Base-by-base conservation (phyloP, 2,113 vertebrate genomes). In the Alligator sinensis region DNA sequence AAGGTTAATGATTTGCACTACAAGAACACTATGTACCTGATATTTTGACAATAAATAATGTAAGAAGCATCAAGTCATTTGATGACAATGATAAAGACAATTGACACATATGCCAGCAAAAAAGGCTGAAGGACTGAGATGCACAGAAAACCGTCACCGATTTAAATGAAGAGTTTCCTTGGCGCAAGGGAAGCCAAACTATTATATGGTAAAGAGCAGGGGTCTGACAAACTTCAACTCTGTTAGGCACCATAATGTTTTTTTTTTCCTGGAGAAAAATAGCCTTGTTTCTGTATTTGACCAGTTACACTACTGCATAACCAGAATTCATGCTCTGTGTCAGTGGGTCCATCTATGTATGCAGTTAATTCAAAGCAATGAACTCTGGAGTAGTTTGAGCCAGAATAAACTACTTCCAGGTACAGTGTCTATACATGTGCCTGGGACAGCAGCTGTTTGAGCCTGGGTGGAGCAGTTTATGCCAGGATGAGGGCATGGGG, bases 201-300 rank as follows among this genome's bases (percentile, higher is more conserved):
- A 21, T 11, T 70, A 34, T 34, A 70, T 70, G 75, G 57, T 3
- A 6, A 1, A 5, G 62, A 83, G 55, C 22, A 63, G 27, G 82
- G 11, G 2, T 3, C 3, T 86, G 34, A 66, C 22, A 82, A 78
- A 83, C 22, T 14, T 3, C 0, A 0, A 17, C 5, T 5, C 22
- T 66, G 21, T 68, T 68, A 70, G 5, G 18, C 12, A 68, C 30
- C 4, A 68, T 4, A 17, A 4, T 1, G 4, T 18, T 82, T 18
- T 4, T 18, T 4, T 55, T 58, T 70, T 10, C 68, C 30, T 38
- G n/a, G n/a, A 16, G 18, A 82, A 81, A 30, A 76, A 61, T 27
- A 5, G 47, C 84, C 11, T 17, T 82, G 1, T 27, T 86, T 82
- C 57, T 79, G 47, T 47, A 47, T 47, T 47, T 9, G 9, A 47